These are phyloP conservation scores for Corbicula japonica DNA, from an alignment of 2,888 invertebrate species.

Conservation along the genomic window DNA sequence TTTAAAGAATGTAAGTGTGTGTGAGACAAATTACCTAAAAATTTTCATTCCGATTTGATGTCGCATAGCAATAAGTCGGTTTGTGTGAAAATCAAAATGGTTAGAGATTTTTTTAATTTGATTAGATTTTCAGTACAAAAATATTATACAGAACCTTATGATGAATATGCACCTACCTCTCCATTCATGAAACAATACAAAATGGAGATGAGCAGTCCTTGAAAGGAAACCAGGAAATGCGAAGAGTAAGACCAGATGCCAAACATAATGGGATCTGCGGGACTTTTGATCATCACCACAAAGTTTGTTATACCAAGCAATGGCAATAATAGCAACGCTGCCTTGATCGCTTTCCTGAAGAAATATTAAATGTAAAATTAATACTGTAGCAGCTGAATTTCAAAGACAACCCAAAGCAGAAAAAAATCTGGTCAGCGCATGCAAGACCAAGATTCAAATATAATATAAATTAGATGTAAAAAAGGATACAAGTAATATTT, in stretches of 20 bases:
- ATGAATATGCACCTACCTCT: conserved; percentile 60
- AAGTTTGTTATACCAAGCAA: conserved; percentile 88
- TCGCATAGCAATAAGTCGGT: not conserved
- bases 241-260: conserved; percentile 86
- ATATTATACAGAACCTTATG: not conserved
- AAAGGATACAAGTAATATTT: not conserved
- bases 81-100: not conserved
- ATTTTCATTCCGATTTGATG: not conserved
- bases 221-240: conserved; percentile 87
- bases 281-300: conserved; percentile 87
- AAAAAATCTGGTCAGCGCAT: not conserved
- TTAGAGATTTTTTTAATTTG: not conserved
- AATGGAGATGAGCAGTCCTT: conserved; percentile 87
- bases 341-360: conserved; percentile 87
- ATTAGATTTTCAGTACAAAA: not conserved
- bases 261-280: conserved; percentile 81
- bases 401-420: not conserved
- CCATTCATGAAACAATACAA: conserved; percentile 88
- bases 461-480: not conserved
- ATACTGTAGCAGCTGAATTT: no score
- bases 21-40: no score
- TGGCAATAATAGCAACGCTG: conserved; percentile 87
- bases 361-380: no score
- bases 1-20: no score
- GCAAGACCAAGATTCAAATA: not conserved